Evolutionary conservation across 2,888 invertebrate genomes (phyloP).

Genomic region (Morpho deidamia): DNA sequence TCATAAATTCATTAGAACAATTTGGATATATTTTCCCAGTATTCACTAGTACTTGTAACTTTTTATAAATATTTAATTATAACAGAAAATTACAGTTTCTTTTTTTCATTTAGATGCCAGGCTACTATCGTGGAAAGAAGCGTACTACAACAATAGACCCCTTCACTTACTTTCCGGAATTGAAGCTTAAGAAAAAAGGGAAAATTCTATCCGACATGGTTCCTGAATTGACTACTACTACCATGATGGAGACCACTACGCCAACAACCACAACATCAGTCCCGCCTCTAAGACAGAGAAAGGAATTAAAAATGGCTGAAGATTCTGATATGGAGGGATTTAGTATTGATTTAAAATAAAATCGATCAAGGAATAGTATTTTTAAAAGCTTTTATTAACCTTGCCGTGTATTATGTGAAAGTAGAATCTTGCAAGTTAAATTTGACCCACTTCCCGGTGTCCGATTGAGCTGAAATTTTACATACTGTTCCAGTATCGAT

Average conservation of each 20-base stretch:
- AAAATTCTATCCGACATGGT: background rate
- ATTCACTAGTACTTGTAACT: no score
- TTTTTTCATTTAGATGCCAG: conserved; percentile 42
- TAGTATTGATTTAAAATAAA: conserved; percentile 25
- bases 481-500: no score
- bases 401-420: no score
- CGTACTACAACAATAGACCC: conserved; percentile 38
- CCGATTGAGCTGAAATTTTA: no score
- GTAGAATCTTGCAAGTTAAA: no score
- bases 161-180: conserved; percentile 9
- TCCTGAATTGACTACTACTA: background rate
- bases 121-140: conserved; percentile 39
- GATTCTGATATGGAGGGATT: conserved; percentile 24
- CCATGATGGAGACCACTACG: background rate
- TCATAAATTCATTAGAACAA: no score
- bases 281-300: conserved; percentile 2
- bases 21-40: no score
- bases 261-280: background rate
- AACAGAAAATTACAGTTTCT: background rate
- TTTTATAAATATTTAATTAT: background rate
- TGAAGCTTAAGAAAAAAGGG: conserved; percentile 5
- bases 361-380: background rate
- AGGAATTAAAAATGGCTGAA: conserved; percentile 8
- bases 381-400: no score
- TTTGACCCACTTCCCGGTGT: no score